Evolutionary conservation across 2,113 vertebrate genomes (phyloP).

Genomic region (Oriolus oriolus): DNA sequence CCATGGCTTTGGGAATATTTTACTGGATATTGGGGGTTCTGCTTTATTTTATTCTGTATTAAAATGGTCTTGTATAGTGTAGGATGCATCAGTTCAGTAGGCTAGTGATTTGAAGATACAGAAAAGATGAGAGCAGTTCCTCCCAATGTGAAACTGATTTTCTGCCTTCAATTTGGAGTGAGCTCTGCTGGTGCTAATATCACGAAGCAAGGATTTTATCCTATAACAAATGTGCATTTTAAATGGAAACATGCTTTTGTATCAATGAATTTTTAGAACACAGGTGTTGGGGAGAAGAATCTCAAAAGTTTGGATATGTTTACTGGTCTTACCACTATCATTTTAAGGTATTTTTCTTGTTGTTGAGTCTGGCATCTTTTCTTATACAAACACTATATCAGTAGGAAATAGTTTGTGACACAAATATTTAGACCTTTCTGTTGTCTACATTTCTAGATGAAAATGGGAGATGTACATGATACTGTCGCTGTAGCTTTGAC

Average conservation of each 20-base stretch:
- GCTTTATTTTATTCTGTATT: background rate
- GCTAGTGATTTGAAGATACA: background rate
- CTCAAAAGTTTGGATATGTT: background rate
- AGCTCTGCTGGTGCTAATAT: background rate
- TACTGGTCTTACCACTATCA: background rate
- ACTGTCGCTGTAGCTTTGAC: background rate
- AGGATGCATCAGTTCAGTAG: background rate
- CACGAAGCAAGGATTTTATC: background rate
- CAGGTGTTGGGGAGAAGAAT: background rate
- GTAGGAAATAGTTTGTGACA: background rate
- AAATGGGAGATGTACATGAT: background rate
- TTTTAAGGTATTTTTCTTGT: background rate
- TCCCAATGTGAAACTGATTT: background rate
- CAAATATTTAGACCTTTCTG: background rate
- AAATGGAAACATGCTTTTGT: background rate
- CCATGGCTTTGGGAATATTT: background rate
- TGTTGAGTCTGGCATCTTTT: background rate
- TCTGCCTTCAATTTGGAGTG: background rate
- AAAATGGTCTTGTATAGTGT: background rate
- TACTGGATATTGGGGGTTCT: background rate
- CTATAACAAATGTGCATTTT: background rate
- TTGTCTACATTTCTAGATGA: background rate
- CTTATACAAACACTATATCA: background rate
- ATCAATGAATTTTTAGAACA: background rate
- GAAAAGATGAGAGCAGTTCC: background rate